A percentile compares a stretch with the other conserved stretches of the same genome.
These are phyloP conservation scores for Anoplolepis gracilipes DNA, from an alignment of 1,140 invertebrate genomes.

Conservation along the genomic window DNA sequence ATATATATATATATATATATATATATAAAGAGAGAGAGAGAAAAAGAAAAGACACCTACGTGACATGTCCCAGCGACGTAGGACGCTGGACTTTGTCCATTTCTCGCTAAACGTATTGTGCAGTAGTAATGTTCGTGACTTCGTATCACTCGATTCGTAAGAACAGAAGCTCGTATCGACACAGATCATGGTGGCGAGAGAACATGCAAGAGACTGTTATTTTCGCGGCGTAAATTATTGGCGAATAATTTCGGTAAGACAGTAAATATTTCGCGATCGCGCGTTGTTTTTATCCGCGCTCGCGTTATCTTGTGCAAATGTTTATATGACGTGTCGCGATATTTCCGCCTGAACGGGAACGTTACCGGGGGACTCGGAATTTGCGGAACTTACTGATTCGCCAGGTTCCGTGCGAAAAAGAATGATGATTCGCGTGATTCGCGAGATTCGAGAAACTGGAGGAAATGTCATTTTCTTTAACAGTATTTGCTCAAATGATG, in stretches of 20 bases:
- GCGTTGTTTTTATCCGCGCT: slow-evolving; percentile 1
- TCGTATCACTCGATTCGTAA: neutral
- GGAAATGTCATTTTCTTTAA: neutral
- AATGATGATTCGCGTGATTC: neutral
- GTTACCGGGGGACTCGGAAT: neutral
- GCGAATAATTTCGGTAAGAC: slow-evolving; percentile 5
- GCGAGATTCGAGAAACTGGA: neutral
- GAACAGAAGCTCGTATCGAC: neutral
- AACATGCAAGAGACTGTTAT: neutral
- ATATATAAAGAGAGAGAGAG: neutral
- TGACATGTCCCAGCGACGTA: neutral
- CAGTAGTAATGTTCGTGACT: neutral
- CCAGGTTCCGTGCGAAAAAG: slow-evolving; percentile 12
- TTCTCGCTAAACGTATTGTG: neutral
- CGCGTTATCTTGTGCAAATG: slow-evolving; percentile 35
- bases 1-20: neutral
- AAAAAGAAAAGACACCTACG: slow-evolving; percentile 15
- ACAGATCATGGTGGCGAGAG: neutral
- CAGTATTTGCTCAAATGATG: neutral
- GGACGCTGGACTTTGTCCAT: neutral
- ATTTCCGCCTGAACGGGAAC: neutral
- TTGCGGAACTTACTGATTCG: neutral
- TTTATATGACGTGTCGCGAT: neutral
- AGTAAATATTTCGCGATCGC: neutral
- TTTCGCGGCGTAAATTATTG: neutral